Evolutionary conservation across 2,888 invertebrate genomes (phyloP), one percentile per base, ranked within the genome.

Genomic region (Acleris laterana): DNA sequence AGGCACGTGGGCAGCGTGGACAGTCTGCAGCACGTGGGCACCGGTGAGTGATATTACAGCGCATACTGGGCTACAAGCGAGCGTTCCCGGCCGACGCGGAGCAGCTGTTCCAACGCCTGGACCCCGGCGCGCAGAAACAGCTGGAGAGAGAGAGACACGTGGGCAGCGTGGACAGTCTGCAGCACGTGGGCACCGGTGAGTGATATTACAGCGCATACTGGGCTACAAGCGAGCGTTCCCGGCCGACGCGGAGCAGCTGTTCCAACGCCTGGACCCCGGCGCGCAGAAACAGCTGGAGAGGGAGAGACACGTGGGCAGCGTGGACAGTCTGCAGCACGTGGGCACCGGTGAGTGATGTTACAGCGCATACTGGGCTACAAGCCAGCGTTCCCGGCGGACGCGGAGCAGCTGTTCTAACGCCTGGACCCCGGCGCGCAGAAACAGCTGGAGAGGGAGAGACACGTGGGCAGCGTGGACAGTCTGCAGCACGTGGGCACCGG

Each of bases 1-100:
- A 25, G 25, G 25, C 25, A 25, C 25, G 25, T 25, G 25, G 25
- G 25, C 25, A 25, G 25, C 25, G 25, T 25, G 25, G 25, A 25
- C 25, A 5, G 25, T 25, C 25, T 25, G 25, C 25, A 25, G 25
- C 25, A 25, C 25, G 25, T 25, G 25, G 25, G 25, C 25, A 25
- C 25, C 25, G 25, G 25, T 25, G 25, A 25, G 25, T 25, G 25
- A 5, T 6, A 6, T 42, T 42, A 42, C 42, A 42, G 28, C 42
- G 16, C 2, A 16, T 7, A 42, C 42, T 28, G 95, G 96, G 96
- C 19, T 99, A 98, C 90, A 95, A 96, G 62, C 95, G 96, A 3
- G 97, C 98, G 81, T 99, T 98, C 90, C 97, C 98, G 0, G 97
- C 96, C 3, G 96, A 97, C 75, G 98, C 98, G 0, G 98, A 99